Conservation (phyloP, 2,888 invertebrate genomes). For the Epistrophe eligans region DNA sequence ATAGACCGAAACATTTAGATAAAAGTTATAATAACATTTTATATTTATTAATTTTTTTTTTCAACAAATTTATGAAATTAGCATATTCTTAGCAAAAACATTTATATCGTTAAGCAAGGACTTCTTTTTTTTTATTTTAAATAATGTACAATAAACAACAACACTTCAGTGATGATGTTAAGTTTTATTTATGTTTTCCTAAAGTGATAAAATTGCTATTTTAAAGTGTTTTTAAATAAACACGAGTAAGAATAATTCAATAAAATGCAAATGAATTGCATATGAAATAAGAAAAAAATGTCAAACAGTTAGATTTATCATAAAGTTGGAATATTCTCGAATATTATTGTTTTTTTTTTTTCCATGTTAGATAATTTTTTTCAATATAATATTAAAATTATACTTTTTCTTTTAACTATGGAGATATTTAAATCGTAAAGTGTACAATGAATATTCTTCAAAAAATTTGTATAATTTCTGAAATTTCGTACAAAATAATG, state of each 20-base stretch:
- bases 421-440: too few relatives aligned
- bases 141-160: background rate
- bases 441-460: too few relatives aligned
- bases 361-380: background rate
- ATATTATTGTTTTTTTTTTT: background rate
- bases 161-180: constrained; percentile 5
- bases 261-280: constrained; percentile 63
- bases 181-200: constrained; percentile 28
- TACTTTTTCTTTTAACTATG: background rate
- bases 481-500: too few relatives aligned
- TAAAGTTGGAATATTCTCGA: constrained; percentile 17
- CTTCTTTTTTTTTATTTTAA: background rate
- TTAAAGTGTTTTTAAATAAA: constrained; percentile 16
- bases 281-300: constrained; percentile 18
- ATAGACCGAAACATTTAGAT: constrained; percentile 33
- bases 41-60: background rate
- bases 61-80: constrained; percentile 20
- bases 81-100: background rate
- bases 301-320: constrained; percentile 51
- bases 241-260: constrained; percentile 20
- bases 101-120: constrained; percentile 3
- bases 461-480: too few relatives aligned
- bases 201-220: background rate
- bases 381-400: background rate
- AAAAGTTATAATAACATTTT: constrained; percentile 1